Evolutionary conservation across 2,888 invertebrate species (phyloP).

Genomic region (Venusia cambrica): DNA sequence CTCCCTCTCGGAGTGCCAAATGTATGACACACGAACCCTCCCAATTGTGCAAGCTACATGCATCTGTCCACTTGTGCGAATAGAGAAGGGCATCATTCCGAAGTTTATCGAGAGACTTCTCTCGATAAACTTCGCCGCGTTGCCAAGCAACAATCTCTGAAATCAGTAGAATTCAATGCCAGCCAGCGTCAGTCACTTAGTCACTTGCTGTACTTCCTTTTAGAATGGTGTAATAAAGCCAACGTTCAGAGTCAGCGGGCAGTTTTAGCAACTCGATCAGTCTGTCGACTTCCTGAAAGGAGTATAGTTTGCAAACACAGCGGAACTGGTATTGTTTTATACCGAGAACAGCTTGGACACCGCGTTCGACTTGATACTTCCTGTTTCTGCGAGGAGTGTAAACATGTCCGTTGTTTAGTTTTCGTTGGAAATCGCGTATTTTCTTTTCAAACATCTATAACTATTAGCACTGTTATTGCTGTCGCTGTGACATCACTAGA

Average conservation of each 20-base stretch:
- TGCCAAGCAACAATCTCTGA: constrained; percentile 15
- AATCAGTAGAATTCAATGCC: constrained; percentile 38
- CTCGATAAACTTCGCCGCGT: no score
- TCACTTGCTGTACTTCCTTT: constrained; percentile 38
- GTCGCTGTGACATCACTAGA: no score
- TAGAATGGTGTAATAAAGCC: constrained; percentile 31
- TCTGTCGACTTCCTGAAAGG: constrained; percentile 66
- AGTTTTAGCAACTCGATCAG: constrained; percentile 47
- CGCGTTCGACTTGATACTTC: constrained; percentile 69
- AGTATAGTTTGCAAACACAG: constrained; percentile 69
- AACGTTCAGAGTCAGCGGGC: constrained; percentile 39
- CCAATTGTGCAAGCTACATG: constrained; percentile 73
- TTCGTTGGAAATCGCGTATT: constrained; percentile 35
- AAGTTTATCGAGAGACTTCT: constrained; percentile 20
- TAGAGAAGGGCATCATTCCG: constrained; percentile 29
- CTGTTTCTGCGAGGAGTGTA: constrained; percentile 74
- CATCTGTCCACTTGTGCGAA: constrained; percentile 75
- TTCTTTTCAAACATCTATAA: no score
- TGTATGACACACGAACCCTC: constrained; percentile 49
- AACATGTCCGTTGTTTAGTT: constrained; percentile 63
- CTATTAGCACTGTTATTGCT: no score
- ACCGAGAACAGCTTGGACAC: constrained; percentile 71
- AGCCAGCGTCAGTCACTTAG: constrained; percentile 34
- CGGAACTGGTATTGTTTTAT: constrained; percentile 78
- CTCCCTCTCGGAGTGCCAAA: constrained; percentile 58